These are phyloP conservation scores for Poecilobothrus nobilitatus DNA, from an alignment of 2,888 invertebrate species.

Conservation along the genomic window DNA sequence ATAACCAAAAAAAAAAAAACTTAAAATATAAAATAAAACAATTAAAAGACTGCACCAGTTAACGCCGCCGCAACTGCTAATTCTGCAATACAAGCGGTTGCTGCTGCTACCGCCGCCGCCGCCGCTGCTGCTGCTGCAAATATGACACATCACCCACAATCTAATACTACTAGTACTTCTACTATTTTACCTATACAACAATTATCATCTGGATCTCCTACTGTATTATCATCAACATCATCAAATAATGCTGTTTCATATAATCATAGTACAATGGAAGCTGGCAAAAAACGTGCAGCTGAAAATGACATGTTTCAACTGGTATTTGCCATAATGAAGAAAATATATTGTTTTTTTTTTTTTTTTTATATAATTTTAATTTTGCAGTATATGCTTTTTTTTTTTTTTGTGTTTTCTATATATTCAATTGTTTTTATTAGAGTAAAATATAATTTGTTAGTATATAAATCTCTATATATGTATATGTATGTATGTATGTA, in stretches of 20 bases:
- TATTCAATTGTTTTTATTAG: neutral
- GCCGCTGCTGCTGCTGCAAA: conserved; percentile 33
- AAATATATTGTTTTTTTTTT: conserved; percentile 18
- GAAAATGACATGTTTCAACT: conserved; percentile 81
- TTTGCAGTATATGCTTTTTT: conserved; percentile 11
- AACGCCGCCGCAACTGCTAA: conserved; percentile 19
- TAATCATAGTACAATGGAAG: conserved; percentile 58
- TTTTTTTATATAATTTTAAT: conserved; percentile 17
- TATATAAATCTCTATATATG: no score
- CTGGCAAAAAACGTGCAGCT: conserved; percentile 92
- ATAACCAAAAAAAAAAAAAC: conserved; percentile 17
- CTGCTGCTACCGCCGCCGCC: conserved; percentile 21
- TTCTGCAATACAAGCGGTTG: conserved; percentile 25
- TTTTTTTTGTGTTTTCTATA: conserved; percentile 12
- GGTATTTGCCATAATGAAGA: conserved; percentile 56
- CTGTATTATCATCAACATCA: conserved; percentile 45
- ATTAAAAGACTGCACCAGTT: conserved; percentile 38
- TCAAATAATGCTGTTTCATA: conserved; percentile 46
- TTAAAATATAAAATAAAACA: conserved; percentile 13
- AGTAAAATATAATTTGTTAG: neutral
- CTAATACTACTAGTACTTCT: conserved; percentile 22
- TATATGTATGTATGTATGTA: no score
- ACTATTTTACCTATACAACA: conserved; percentile 37
- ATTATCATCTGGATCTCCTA: conserved; percentile 44
- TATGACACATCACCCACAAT: conserved; percentile 40